Evolutionary conservation across 2,113 vertebrate species (phyloP).

Genomic region (Nannobrachium achirus): DNA sequence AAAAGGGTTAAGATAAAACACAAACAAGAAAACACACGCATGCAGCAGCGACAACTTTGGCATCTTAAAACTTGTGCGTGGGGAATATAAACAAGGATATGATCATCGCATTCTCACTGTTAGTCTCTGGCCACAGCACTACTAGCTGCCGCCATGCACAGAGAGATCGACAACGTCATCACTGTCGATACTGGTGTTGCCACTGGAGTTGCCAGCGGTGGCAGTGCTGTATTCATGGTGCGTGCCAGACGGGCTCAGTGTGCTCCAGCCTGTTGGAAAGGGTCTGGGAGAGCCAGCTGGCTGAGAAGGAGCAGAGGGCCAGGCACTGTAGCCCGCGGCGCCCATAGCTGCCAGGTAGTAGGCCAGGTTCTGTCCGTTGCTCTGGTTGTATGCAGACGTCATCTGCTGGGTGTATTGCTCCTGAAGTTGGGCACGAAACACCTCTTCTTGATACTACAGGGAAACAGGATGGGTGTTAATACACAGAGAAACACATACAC

Average conservation of each 20-base stretch:
- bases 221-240: slow-evolving; percentile 53
- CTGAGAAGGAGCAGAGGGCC: slow-evolving; percentile 34
- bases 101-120: background rate
- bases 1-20: slow-evolving; percentile 35
- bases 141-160: slow-evolving; percentile 40
- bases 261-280: slow-evolving; percentile 46
- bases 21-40: slow-evolving; percentile 20
- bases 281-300: slow-evolving; percentile 26
- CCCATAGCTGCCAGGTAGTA: slow-evolving; percentile 60
- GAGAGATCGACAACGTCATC: slow-evolving; percentile 17
- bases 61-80: background rate
- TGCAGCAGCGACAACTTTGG: slow-evolving; percentile 22
- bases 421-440: slow-evolving; percentile 26
- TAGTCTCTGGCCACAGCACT: background rate
- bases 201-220: background rate
- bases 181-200: slow-evolving; percentile 11
- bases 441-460: slow-evolving; percentile 65
- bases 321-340: slow-evolving; percentile 31
- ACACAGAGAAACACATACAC: too few species aligned
- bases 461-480: background rate
- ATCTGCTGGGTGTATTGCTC: slow-evolving; percentile 62
- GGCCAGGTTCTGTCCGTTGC: slow-evolving; percentile 52
- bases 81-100: background rate
- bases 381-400: slow-evolving; percentile 54
- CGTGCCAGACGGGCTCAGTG: slow-evolving; percentile 33